These are phyloP conservation scores for Schizotus pectinicornis DNA, from an alignment of 2,888 invertebrate genomes.

Conservation along the genomic window DNA sequence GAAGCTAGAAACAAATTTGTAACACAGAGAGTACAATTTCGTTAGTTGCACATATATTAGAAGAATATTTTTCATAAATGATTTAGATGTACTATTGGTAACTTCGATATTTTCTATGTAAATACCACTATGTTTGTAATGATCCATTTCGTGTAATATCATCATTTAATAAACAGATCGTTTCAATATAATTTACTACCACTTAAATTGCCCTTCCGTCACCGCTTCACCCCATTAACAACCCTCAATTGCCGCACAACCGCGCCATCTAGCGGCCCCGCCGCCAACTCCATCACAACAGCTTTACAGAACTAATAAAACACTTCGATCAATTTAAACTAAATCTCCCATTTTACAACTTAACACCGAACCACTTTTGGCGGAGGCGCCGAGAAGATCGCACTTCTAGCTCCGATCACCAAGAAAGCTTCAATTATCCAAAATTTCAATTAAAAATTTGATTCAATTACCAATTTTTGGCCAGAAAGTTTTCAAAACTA, in stretches of 20 bases:
- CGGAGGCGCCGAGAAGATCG: too few species aligned
- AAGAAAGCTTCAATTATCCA: too few species aligned
- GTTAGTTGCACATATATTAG: constrained; percentile 51
- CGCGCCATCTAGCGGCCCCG: constrained; percentile 6
- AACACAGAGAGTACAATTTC: constrained; percentile 51
- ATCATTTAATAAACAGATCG: constrained; percentile 42
- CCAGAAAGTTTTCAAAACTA: too few species aligned
- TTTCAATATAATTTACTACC: constrained; percentile 38
- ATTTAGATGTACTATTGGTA: constrained; percentile 40
- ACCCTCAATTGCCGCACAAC: neutral
- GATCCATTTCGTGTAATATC: constrained; percentile 40
- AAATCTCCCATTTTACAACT: too few species aligned
- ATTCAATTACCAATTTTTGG: too few species aligned
- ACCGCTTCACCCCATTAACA: constrained; percentile 5
- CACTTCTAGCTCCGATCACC: too few species aligned
- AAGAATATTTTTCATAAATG: constrained; percentile 49
- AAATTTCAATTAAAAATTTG: too few species aligned
- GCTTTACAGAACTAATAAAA: too few species aligned
- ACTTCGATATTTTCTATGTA: constrained; percentile 43
- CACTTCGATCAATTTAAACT: too few species aligned
- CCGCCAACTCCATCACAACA: too few species aligned
- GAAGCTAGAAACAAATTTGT: constrained; percentile 37
- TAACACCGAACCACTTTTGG: too few species aligned
- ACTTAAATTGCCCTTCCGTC: constrained; percentile 17
- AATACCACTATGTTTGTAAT: constrained; percentile 37